Evolutionary conservation across 2,888 invertebrate species (phyloP), one percentile per base, ranked within the genome.

Genomic region (Caenorhabditis sinica): DNA sequence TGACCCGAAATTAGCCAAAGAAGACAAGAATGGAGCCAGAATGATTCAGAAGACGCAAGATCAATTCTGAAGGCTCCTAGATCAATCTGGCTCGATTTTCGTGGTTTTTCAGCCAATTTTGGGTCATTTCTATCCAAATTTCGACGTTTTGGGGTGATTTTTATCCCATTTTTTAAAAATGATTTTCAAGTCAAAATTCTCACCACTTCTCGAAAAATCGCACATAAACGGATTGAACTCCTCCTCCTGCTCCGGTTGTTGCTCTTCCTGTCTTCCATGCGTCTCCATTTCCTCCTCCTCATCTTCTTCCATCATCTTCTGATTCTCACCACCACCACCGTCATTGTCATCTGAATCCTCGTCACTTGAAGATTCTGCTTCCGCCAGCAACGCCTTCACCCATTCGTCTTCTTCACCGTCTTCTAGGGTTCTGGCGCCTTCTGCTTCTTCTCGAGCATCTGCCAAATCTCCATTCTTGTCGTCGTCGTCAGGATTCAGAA

Each of bases 201-300:
- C 56, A 85, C 87, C 84, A 36, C 76, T 63, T 49, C 93, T 93
- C 58, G 94, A 93, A n/a, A 93, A 93, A 36, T 93, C 96, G 68
- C 95, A 95, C 93, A 96, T 96, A 92, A 96, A 96, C n/a, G 97
- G 97, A 94, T 97, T 97, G 93, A 96, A 96, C 94, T 96, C 97
- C 82, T 96, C 96, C 58, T 90, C 90, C 11, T 36, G 56, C n/a
- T 75, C 72, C 40, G 13, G 30, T 60, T 33, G 33, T 13, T 83
- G 80, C n/a, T n/a, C 56, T 23, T 5, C 20, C n/a, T n/a, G n/a
- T n/a, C n/a, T 28, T 13, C 65, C 49, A n/a, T 69, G 51, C 69
- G 51, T 53, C 77, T 40, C 77, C 82, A 86, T 83, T 25, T 81
- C 74, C 8, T 79, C 66, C 33, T 40, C 74, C 49, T 72, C 87